phyloP scores from a whole-genome alignment of 2,113 vertebrate species.

The Corythoichthys haematopterus region DNA sequence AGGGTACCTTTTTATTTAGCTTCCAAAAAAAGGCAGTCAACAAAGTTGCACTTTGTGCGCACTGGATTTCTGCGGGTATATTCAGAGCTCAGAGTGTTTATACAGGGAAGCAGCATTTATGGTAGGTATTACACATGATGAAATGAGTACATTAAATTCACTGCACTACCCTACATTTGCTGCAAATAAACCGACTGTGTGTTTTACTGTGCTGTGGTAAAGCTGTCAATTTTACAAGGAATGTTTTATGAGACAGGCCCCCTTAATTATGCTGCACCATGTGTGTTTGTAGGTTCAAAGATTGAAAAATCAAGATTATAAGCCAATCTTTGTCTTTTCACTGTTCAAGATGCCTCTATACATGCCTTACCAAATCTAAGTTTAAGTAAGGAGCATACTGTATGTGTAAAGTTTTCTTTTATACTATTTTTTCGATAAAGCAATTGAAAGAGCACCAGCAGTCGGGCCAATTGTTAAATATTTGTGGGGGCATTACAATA shows the following conservation, averaged over 20 bases:
- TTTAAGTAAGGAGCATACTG: too few relatives aligned
- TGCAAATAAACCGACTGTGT: conserved; percentile 4
- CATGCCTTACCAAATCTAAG: too few relatives aligned
- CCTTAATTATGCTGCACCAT: conserved; percentile 8
- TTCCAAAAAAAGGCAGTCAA: conserved; percentile 19
- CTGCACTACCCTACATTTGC: conserved; percentile 2
- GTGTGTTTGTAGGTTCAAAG: neutral
- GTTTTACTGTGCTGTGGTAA: conserved; percentile 18
- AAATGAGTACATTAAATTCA: conserved; percentile 27
- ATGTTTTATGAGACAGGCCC: conserved; percentile 22
- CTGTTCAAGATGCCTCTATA: neutral
- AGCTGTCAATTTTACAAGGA: conserved; percentile 18
- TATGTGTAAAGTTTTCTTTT: too few relatives aligned
- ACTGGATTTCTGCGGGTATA: conserved; percentile 35
- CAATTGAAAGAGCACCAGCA: too few relatives aligned
- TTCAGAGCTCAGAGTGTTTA: conserved; percentile 7
- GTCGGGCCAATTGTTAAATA: too few relatives aligned
- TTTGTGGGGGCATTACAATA: too few relatives aligned
- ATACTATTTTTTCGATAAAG: too few relatives aligned
- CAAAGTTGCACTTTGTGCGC: conserved; percentile 19
- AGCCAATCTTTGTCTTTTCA: neutral
- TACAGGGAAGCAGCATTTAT: conserved; percentile 20
- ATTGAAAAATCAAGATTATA: neutral
- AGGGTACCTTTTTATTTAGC: conserved; percentile 33
- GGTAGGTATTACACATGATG: conserved; percentile 31